Base-by-base conservation (phyloP, 2,797 vertebrate genomes). In the Poeciliopsis gracilis region DNA sequence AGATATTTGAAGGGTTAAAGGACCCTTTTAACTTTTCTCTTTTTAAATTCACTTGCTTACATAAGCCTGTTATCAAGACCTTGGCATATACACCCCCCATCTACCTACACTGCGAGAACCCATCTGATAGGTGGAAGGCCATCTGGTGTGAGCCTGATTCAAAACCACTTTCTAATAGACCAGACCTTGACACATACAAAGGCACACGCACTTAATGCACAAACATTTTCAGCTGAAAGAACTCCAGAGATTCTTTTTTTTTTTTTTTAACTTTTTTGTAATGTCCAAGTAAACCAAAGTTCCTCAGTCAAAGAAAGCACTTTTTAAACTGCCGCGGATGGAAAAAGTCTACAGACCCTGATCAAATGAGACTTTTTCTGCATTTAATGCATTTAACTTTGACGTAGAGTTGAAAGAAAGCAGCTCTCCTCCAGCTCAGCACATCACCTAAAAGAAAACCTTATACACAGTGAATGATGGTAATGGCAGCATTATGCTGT, bases 11-110 rank as follows among this genome's bases (percentile, higher is more conserved):
- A 88, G 55, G 89, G 78, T 85, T 86, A 82, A 82, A 75, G 84
- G 84, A 74, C 84, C 78, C 81, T 88, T 84, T 87, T 86, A 81
- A 86, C 82, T 83, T 80, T 84, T 80, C 66, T 89, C 55, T 72
- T 78, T 87, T 78, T 78, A 53, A 75, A 74, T 88, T 88, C 86
- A 89, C 81, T 86, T 85, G 81, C 85, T 91, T 91, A 89, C 81
- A 84, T 91, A 90, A 92, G 85, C 78, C 82, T 90, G 89, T 91
- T 91, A 84, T 87, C 73, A 86, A 80, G 82, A 86, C 82, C 83
- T 84, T 85, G 83, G 70, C 63, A 63, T 43, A 66, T 75, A 75
- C 67, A 16, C 38, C 41, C 41, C 36, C 73, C 73, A 63, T 20
- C 57, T 36, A 61, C 36, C 41, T 45, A 75, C 55, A 71, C 81